Base-by-base conservation (phyloP, 1,140 invertebrate species). In the Armadillidium nasatum region DNA sequence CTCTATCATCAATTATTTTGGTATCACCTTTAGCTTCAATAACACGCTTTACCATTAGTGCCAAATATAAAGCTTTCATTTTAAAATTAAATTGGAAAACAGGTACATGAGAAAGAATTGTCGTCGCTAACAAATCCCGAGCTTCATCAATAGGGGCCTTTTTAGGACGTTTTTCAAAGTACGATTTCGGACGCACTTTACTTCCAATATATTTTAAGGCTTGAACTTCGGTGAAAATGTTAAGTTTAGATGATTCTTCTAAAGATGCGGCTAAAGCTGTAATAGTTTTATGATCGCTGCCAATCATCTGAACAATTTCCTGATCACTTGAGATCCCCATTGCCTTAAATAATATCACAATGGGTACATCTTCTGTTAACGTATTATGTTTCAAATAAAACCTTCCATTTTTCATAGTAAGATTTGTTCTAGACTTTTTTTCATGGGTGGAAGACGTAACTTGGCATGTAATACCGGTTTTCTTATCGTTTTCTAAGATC, bases 341-440 rank as follows among this genome's bases (percentile, higher is more conserved):
- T 4, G 96, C 97, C 88, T 98, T 98, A 82, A 99, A 98, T 45
- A 97, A 84, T 97, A 94, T n/a, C n/a, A n/a, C n/a, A n/a, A n/a
- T n/a, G n/a, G n/a, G n/a, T n/a, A n/a, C n/a, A n/a, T n/a, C n/a
- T 91, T 99, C 97, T 82, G 92, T 91, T 82, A 99, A 91, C 73
- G 93, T 93, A 86, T 99, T 99, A 84, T 99, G 96, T 76, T 94
- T 91, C 3, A 99, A 84, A 82, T 94, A 97, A 87, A 95, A 99
- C 86, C 92, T 94, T 72, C 91, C 92, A 84, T 91, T 90, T 86
- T 97, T 99, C 21, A 91, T 89, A 73, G 94, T 90, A 11, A 99
- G 89, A 85, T 93, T 93, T 0, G 97, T 99, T 83, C 97, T 91
- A 10, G 95, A 97, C 85, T 99, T 99, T 82, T 94, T 93, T 81